Evolutionary conservation across 1,140 invertebrate genomes (phyloP).

Genomic region (Drosophila santomea): DNA sequence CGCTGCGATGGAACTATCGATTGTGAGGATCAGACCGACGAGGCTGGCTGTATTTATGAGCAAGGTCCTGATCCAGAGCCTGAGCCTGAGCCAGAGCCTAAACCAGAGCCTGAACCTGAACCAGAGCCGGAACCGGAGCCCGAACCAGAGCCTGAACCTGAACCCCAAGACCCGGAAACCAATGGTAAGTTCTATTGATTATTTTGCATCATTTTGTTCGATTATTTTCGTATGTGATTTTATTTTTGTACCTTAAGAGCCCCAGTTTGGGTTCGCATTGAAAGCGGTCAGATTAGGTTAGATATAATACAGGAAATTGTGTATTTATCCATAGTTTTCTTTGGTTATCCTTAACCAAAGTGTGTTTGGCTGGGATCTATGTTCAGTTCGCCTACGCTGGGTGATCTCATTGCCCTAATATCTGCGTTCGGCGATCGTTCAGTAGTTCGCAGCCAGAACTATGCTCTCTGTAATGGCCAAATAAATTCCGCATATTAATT

Average conservation of each 20-base stretch:
- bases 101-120: neutral
- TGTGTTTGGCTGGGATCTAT: neutral
- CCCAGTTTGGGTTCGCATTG: neutral
- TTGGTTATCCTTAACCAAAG: no score
- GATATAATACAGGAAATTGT: no score
- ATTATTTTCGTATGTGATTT: neutral
- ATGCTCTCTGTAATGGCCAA: conserved; percentile 25
- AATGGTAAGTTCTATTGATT: conserved; percentile 16
- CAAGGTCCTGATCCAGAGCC: conserved; percentile 8
- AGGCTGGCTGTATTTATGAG: conserved; percentile 85
- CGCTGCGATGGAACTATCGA: conserved; percentile 85
- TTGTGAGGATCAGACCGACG: conserved; percentile 87
- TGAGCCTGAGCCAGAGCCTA: neutral
- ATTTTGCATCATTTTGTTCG: neutral
- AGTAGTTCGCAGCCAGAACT: neutral
- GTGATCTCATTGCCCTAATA: conserved; percentile 27
- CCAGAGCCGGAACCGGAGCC: neutral
- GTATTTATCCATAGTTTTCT: no score
- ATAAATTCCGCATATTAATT: conserved; percentile 47
- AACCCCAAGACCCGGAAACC: neutral
- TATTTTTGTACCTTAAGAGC: neutral
- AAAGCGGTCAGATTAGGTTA: no score
- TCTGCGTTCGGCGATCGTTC: conserved; percentile 10
- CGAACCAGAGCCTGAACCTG: conserved; percentile 1
- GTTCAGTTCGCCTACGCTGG: neutral